phyloP scores from a whole-genome alignment of 37 sponge, comb jelly and placozoan species.

The Aphrocallistes beatrix region DNA sequence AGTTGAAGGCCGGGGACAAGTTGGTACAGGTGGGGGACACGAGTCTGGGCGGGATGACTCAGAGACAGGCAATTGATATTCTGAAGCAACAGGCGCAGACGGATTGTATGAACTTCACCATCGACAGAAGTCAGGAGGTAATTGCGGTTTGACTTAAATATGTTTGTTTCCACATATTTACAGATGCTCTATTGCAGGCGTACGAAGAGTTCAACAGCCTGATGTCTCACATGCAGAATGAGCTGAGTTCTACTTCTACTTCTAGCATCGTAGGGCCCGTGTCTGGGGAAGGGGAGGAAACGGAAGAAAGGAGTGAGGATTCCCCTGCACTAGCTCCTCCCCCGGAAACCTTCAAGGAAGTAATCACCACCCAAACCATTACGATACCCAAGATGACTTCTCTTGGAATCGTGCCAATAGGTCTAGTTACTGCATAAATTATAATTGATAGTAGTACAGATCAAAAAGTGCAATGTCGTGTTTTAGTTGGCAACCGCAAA shows the following conservation, averaged over 20 bases:
- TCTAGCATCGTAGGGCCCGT: not conserved
- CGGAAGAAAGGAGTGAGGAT: not conserved
- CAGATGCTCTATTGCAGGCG: not conserved
- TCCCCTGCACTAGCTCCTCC: not conserved
- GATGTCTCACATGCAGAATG: not conserved
- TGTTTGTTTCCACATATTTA: not conserved
- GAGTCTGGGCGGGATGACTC: not conserved
- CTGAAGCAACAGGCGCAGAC: not conserved
- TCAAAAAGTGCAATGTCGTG: not conserved
- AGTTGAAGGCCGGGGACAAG: not conserved
- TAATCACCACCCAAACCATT: not conserved
- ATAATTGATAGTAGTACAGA: not conserved
- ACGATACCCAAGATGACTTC: not conserved
- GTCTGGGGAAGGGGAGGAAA: not conserved
- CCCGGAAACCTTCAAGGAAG: too few relatives aligned
- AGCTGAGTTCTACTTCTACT: not conserved
- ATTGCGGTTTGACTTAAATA: too few relatives aligned
- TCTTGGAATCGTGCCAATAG: not conserved
- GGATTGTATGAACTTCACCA: not conserved
- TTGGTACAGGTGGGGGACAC: not conserved
- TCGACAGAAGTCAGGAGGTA: not conserved
- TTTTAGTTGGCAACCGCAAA: too few relatives aligned
- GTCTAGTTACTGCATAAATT: not conserved
- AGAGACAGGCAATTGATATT: not conserved
- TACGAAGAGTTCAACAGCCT: not conserved